A percentile compares a stretch with the other conserved stretches of the same genome.
Evolutionary conservation across 2,797 vertebrate genomes (phyloP).

Genomic region (Tragopan temminckii): DNA sequence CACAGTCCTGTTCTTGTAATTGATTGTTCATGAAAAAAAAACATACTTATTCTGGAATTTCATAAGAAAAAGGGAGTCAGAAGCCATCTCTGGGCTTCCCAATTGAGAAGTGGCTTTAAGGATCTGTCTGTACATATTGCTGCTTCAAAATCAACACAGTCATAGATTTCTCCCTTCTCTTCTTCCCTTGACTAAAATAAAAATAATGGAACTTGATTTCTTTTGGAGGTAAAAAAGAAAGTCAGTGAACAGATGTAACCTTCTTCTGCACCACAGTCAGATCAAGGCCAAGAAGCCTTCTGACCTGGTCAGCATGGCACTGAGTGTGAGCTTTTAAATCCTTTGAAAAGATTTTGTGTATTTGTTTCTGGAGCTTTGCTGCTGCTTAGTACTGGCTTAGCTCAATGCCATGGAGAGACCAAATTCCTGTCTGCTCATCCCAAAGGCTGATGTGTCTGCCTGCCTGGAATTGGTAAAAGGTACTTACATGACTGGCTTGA

Average conservation of each 20-base stretch:
- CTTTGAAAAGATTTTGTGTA: not conserved
- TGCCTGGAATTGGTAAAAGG: not conserved
- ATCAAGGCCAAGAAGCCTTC: not conserved
- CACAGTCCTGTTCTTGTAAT: not conserved
- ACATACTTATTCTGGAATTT: not conserved
- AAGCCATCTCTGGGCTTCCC: not conserved
- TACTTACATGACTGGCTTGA: not conserved
- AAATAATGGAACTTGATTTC: not conserved
- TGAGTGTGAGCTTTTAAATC: not conserved
- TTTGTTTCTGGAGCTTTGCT: not conserved
- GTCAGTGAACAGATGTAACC: not conserved
- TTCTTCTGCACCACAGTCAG: not conserved
- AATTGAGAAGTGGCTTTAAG: not conserved
- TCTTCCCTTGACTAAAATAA: not conserved
- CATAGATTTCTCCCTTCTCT: not conserved
- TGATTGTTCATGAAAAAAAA: not conserved
- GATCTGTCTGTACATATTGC: not conserved
- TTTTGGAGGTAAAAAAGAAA: not conserved
- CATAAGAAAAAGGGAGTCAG: not conserved
- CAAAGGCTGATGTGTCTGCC: not conserved
- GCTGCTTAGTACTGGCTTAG: not conserved
- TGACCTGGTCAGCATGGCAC: not conserved
- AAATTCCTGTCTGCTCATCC: not conserved
- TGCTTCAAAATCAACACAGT: not conserved
- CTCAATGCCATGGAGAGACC: not conserved